Conservation (phyloP, 2,113 vertebrate genomes). For the Hyperopisus bebe region DNA sequence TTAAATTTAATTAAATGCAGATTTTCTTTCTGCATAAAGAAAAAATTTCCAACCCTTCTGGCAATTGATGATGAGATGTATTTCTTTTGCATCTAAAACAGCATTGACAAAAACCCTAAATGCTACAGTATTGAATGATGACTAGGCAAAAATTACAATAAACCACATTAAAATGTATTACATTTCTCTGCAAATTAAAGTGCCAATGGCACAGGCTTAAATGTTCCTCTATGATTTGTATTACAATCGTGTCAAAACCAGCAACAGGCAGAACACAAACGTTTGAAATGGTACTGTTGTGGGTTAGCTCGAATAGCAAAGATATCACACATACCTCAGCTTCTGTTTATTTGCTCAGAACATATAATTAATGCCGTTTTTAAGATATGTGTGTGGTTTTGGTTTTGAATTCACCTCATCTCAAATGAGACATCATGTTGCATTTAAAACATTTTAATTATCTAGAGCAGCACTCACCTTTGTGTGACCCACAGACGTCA, state of each 20-base stretch:
- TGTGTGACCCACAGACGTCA: background rate
- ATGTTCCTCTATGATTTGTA: background rate
- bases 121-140: background rate
- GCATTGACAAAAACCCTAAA: background rate
- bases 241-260: background rate
- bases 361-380: background rate
- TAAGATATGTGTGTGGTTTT: background rate
- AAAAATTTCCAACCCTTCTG: background rate
- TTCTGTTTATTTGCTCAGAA: background rate
- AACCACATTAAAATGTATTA: background rate
- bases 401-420: background rate
- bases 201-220: background rate
- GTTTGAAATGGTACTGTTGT: background rate
- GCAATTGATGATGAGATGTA: background rate
- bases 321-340: background rate
- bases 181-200: background rate
- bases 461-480: background rate
- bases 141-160: background rate
- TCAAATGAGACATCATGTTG: background rate
- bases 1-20: background rate
- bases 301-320: background rate
- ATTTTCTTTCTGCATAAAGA: background rate
- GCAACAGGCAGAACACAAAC: background rate
- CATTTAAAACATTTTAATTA: background rate
- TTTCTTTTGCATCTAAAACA: background rate